Evolutionary conservation across 2,113 vertebrate genomes (phyloP).

Genomic region (Coturnix japonica): DNA sequence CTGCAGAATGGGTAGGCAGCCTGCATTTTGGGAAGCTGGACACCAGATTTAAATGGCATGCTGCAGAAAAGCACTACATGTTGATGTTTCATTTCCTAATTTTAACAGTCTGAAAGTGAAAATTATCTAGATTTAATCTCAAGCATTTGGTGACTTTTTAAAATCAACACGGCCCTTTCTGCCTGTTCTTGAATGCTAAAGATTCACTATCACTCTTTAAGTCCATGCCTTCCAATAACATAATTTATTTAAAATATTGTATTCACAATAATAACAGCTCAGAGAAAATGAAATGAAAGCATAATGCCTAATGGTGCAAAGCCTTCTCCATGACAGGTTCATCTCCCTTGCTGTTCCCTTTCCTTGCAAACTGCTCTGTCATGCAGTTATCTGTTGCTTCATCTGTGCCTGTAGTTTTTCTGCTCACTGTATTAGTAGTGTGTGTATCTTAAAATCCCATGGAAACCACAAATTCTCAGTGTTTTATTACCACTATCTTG

Average conservation of each 20-base stretch:
- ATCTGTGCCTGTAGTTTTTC: not conserved
- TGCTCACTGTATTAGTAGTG: not conserved
- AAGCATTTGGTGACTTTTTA: not conserved
- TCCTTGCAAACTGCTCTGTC: fast-evolving
- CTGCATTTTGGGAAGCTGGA: not conserved
- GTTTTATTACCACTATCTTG: not conserved
- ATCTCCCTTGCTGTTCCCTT: not conserved
- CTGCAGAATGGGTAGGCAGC: not conserved
- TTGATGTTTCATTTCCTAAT: not conserved
- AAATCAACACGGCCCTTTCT: not conserved
- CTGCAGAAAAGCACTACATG: not conserved
- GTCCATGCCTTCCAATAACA: not conserved
- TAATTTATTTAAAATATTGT: not conserved
- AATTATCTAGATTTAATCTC: not conserved
- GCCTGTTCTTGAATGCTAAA: not conserved
- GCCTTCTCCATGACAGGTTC: not conserved
- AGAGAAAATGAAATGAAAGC: not conserved
- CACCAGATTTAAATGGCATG: not conserved
- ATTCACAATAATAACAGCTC: not conserved
- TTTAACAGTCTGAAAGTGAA: not conserved
- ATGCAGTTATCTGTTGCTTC: not conserved
- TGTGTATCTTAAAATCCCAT: not conserved
- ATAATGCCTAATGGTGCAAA: not conserved
- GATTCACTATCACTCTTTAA: not conserved
- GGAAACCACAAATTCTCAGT: not conserved